These are phyloP conservation scores for Aphelenchoides fujianensis DNA, from an alignment of 1,140 invertebrate genomes.

Conservation along the genomic window DNA sequence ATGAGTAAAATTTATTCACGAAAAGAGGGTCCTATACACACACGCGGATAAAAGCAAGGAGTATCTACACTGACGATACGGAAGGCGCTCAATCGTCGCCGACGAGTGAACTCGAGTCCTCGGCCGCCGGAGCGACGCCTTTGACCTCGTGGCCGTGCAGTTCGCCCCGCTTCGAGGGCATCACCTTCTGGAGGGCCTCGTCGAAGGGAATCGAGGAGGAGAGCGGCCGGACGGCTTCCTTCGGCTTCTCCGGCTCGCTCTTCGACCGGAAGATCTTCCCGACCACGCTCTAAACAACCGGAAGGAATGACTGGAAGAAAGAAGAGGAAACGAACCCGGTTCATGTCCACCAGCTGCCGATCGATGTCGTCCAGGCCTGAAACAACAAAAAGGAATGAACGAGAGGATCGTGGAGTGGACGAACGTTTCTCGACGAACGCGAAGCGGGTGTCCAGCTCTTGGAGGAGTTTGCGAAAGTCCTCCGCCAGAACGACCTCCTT, in stretches of 20 bases:
- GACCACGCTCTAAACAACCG: neutral
- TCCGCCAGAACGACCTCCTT: slow-evolving; percentile 29
- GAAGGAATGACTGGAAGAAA: neutral
- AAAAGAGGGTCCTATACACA: no score
- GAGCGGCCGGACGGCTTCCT: no score
- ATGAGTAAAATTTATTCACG: no score
- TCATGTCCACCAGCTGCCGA: neutral
- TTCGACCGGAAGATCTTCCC: slow-evolving; percentile 9
- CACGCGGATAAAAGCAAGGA: no score
- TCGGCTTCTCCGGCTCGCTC: neutral
- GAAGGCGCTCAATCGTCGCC: neutral
- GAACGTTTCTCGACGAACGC: neutral
- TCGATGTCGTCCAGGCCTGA: no score
- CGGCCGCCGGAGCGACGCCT: neutral
- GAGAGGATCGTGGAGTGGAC: no score
- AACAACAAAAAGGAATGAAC: no score
- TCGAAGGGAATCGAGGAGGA: slow-evolving; percentile 28
- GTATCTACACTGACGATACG: no score
- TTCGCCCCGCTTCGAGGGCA: slow-evolving; percentile 14
- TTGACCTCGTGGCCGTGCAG: neutral
- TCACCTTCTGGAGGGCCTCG: slow-evolving; percentile 18
- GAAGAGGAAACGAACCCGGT: neutral
- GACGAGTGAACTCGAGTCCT: neutral
- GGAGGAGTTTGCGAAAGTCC: slow-evolving; percentile 30
- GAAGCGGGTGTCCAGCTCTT: slow-evolving; percentile 3